phyloP scores from a whole-genome alignment of 2,113 vertebrate genomes.

The Scartelaos histophorus region DNA sequence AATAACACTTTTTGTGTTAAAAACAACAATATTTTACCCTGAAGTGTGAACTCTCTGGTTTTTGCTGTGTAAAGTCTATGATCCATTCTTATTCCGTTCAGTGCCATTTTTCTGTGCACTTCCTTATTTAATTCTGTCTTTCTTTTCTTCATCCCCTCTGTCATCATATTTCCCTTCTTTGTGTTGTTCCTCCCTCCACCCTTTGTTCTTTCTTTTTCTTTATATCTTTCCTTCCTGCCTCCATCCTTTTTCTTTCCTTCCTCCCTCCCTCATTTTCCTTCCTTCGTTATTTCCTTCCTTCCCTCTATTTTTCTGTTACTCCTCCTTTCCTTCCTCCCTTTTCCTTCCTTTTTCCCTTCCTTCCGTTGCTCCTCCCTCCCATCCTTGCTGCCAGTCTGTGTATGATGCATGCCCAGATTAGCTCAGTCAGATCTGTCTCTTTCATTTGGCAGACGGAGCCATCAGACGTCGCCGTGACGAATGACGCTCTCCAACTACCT shows the following conservation, averaged over 20 bases:
- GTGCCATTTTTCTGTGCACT: neutral
- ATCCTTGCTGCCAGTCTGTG: conserved; percentile 18
- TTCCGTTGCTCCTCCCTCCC: neutral
- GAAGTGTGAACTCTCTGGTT: too few species aligned
- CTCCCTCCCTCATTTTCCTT: neutral
- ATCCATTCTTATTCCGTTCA: too few species aligned
- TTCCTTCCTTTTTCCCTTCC: conserved; percentile 7
- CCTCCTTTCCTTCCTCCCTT: neutral
- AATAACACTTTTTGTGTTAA: too few species aligned
- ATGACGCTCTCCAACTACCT: conserved; percentile 25
- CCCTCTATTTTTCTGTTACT: neutral
- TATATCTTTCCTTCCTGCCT: neutral
- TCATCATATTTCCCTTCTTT: too few species aligned
- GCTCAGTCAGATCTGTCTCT: conserved; percentile 40
- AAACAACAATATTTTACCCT: too few species aligned
- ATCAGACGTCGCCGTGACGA: conserved; percentile 49
- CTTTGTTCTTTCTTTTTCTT: too few species aligned
- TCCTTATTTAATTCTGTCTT: too few species aligned
- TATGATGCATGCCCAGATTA: conserved; percentile 54
- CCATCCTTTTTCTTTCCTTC: neutral
- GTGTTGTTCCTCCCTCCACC: neutral
- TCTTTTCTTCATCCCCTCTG: too few species aligned
- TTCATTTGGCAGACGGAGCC: conserved; percentile 26
- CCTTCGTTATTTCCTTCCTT: neutral
- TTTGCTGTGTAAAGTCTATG: too few species aligned